phyloP scores from a whole-genome alignment of 35 echinoderm and acorn worm species.

The Lytechinus variegatus region DNA sequence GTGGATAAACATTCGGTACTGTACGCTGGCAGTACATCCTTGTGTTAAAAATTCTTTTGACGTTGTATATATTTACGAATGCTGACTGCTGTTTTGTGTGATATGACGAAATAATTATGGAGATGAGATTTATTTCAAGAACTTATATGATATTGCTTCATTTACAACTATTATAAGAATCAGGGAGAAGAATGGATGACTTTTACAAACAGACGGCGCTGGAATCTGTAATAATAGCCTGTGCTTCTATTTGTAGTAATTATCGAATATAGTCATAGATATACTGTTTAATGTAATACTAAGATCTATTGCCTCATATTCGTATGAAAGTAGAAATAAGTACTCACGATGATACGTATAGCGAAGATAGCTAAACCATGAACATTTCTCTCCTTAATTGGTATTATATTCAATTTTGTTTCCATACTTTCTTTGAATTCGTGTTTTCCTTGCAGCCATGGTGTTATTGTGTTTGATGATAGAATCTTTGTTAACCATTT shows the following conservation, averaged over 20 bases:
- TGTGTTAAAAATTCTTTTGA: neutral
- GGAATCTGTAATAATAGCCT: neutral
- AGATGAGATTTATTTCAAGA: neutral
- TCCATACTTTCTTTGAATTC: neutral
- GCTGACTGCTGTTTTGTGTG: slow-evolving; percentile 9
- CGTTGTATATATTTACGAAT: neutral
- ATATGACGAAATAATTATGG: neutral
- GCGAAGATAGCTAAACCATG: neutral
- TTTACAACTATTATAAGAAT: neutral
- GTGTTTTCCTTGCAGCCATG: neutral
- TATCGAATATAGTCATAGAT: neutral
- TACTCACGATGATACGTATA: neutral
- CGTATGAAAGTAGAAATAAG: neutral
- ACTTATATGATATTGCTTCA: neutral
- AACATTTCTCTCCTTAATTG: neutral
- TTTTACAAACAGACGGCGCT: neutral
- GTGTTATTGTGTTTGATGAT: neutral
- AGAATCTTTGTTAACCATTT: neutral
- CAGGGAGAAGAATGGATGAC: neutral
- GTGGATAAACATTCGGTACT: neutral
- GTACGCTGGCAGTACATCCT: neutral
- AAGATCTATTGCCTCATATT: neutral
- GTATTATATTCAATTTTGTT: neutral
- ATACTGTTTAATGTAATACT: neutral
- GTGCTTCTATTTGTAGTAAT: neutral